These are phyloP conservation scores for Aleadryas rufinucha DNA, from an alignment of 2,113 vertebrate genomes.

Conservation along the genomic window DNA sequence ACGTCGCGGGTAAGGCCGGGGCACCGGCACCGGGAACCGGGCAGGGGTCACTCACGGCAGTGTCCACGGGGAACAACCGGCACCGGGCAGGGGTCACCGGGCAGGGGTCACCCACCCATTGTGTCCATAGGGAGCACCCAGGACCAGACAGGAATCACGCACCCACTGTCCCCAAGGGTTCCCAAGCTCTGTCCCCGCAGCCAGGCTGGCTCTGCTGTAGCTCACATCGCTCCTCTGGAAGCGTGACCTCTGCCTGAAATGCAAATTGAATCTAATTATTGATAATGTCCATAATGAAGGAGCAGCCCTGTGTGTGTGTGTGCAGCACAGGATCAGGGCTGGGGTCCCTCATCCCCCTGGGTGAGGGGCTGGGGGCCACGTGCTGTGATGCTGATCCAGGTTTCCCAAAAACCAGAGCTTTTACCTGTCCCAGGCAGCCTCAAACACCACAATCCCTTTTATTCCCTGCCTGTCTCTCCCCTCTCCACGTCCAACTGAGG, in stretches of 20 bases:
- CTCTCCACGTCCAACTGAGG: neutral
- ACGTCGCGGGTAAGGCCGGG: conserved; percentile 84
- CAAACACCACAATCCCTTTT: accelerated
- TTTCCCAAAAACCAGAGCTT: accelerated
- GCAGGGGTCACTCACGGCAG: neutral
- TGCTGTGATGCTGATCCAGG: neutral
- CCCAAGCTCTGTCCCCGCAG: accelerated
- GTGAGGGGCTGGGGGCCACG: accelerated
- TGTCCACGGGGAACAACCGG: neutral
- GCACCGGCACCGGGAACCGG: neutral
- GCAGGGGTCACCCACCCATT: neutral
- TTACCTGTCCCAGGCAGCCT: neutral
- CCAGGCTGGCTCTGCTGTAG: accelerated
- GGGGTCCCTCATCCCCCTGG: neutral
- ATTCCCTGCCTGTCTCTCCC: neutral
- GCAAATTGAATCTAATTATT: accelerated
- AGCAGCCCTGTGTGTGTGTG: accelerated
- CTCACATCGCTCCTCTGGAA: accelerated
- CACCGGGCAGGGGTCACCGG: neutral
- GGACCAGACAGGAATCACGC: neutral
- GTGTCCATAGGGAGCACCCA: neutral
- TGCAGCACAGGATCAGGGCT: neutral
- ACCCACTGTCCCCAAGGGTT: accelerated
- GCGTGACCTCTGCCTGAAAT: accelerated
- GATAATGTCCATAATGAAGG: accelerated